Conservation (phyloP, 2,797 vertebrate genomes). For the Helarctos malayanus region DNA sequence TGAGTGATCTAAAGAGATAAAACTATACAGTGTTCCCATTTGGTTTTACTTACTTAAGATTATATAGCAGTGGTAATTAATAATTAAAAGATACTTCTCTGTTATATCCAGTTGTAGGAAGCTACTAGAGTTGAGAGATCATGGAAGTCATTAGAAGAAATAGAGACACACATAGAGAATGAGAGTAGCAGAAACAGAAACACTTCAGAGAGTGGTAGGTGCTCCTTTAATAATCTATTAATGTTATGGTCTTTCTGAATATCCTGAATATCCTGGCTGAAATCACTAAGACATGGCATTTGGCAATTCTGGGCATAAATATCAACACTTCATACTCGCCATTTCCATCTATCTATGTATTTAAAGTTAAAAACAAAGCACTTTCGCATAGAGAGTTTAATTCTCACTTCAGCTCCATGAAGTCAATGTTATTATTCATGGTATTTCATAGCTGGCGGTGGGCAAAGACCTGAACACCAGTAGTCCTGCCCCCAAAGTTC, state of each 20-base stretch:
- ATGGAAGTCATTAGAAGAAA: conserved; percentile 12
- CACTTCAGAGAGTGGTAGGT: not conserved
- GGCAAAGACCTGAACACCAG: not conserved
- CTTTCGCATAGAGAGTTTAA: conserved; percentile 16
- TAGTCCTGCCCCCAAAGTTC: not conserved
- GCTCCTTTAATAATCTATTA: not conserved
- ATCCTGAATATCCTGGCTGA: conserved; percentile 20
- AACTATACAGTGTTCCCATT: conserved; percentile 9
- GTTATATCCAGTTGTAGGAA: conserved; percentile 38
- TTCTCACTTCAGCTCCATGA: conserved; percentile 33
- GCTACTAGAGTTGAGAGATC: not conserved
- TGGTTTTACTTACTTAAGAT: conserved; percentile 48
- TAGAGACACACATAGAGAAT: not conserved
- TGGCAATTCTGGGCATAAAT: not conserved
- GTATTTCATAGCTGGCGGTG: not conserved
- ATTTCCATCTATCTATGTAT: not conserved
- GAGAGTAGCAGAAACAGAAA: not conserved
- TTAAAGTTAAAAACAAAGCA: conserved; percentile 15
- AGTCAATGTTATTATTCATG: not conserved
- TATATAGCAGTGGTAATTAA: not conserved
- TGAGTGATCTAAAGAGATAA: not conserved
- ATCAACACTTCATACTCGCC: not conserved
- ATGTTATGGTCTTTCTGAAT: not conserved
- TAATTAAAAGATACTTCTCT: conserved; percentile 29
- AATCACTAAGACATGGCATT: not conserved